Base-by-base conservation (phyloP, 1,140 invertebrate species). In the Theocolax elegans region DNA sequence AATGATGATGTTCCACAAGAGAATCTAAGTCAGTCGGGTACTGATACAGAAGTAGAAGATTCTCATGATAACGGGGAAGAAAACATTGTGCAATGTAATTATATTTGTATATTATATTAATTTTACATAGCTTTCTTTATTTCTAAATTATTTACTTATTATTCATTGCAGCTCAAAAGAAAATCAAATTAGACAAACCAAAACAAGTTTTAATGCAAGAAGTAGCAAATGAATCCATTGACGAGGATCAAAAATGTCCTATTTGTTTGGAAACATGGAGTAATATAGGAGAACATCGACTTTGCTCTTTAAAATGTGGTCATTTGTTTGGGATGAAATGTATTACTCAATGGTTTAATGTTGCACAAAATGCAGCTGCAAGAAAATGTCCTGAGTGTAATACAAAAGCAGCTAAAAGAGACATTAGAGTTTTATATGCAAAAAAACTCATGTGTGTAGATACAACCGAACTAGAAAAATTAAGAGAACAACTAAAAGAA, bases 211-310 rank as follows among this genome's bases (percentile, higher is more conserved):
- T 17, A 27, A 25, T n/a, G 12, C 7, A 27, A 15, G 1, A n/a
- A 12, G 25, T 17, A 38, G 3, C 21, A 10, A 19, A 64, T 38
- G 40, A 58, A 10, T 13, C 42, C 0, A 4, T 56, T 10, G 87
- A 89, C 35, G 90, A 92, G 66, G 92, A 90, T 13, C 87, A 91
- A 74, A 89, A 87, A 0, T 98, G 96, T 76, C 88, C 94, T 0
- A 97, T 98, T 73, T 98, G 96, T 77, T 88, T 96, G 74, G 95
- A 96, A 42, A 81, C 87, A 12, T 97, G 94, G 92, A 94, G 91
- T 1, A 95, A 92, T 77, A 90, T 90, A n/a, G 95, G 95, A 0
- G 89, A 90, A 1, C 96, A 97, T 84, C 87, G 94, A 53, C 83
- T 97, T 1, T 91, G 91, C 8, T 91, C 92, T 12, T 85, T 98